These are phyloP conservation scores for Petrocephalus zakoni DNA, from an alignment of 2,113 vertebrate genomes.

Conservation along the genomic window DNA sequence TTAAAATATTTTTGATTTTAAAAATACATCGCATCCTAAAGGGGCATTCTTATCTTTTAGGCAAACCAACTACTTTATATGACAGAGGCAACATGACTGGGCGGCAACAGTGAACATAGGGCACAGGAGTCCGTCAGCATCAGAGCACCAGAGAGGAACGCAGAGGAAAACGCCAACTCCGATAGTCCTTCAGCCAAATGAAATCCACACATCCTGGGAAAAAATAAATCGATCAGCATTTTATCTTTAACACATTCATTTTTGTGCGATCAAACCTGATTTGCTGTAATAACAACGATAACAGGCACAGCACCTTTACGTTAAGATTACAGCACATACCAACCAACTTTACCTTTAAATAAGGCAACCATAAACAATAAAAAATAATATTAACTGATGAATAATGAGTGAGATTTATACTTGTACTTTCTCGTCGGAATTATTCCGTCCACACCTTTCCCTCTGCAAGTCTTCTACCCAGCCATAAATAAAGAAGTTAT, in stretches of 20 bases:
- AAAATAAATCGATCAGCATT: neutral
- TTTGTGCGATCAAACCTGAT: neutral
- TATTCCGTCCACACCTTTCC: neutral
- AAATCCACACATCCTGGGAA: neutral
- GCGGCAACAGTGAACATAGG: neutral
- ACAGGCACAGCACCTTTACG: neutral
- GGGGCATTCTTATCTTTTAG: neutral
- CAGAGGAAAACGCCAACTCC: neutral
- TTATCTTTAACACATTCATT: neutral
- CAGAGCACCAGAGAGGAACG: neutral
- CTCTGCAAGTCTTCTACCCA: neutral
- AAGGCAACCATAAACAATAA: neutral
- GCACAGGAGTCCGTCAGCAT: neutral
- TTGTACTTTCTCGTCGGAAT: neutral
- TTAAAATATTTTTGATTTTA: neutral
- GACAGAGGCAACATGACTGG: neutral
- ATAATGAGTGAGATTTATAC: too few relatives aligned
- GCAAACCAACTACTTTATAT: neutral
- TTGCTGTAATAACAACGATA: neutral
- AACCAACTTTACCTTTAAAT: neutral
- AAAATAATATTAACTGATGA: too few relatives aligned
- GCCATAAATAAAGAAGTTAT: neutral
- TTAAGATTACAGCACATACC: neutral
- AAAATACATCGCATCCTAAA: neutral
- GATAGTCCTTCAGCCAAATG: neutral